These are phyloP conservation scores for Cardiocondyla obscurior DNA, from an alignment of 1,140 invertebrate species.

Conservation along the genomic window DNA sequence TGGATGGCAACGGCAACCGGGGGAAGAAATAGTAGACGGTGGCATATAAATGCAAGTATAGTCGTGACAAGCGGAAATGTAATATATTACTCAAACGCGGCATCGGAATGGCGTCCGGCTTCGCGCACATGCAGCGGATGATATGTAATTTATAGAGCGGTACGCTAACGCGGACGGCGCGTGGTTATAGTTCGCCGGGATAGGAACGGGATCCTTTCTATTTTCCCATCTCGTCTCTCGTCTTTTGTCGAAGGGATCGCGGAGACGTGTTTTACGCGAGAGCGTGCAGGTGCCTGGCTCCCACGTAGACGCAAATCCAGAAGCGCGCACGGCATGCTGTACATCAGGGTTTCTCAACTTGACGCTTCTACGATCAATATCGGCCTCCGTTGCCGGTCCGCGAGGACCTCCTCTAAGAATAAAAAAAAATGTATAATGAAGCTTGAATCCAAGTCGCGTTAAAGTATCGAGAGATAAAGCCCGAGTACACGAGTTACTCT, in stretches of 20 bases:
- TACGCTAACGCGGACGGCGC: slow-evolving; percentile 15
- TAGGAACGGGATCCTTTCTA: slow-evolving; percentile 40
- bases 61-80: slow-evolving; percentile 61
- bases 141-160: slow-evolving; percentile 64
- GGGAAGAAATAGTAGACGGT: neutral
- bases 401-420: neutral
- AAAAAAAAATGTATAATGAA: neutral
- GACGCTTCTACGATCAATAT: slow-evolving; percentile 33
- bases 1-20: neutral
- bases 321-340: slow-evolving; percentile 37
- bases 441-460: neutral
- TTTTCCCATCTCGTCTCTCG: slow-evolving; percentile 28
- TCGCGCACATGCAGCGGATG: slow-evolving; percentile 21
- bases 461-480: neutral
- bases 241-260: slow-evolving; percentile 54
- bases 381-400: neutral
- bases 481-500: neutral
- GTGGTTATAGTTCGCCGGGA: slow-evolving; percentile 52
- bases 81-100: slow-evolving; percentile 57
- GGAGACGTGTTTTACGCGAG: slow-evolving; percentile 56
- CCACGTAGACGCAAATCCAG: slow-evolving; percentile 51
- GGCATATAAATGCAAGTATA: neutral
- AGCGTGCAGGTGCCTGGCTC: slow-evolving; percentile 49
- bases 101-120: slow-evolving; percentile 32
- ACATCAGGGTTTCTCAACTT: slow-evolving; percentile 51